Evolutionary conservation across 2,113 vertebrate genomes (phyloP).

Genomic region (Nanger granti): DNA sequence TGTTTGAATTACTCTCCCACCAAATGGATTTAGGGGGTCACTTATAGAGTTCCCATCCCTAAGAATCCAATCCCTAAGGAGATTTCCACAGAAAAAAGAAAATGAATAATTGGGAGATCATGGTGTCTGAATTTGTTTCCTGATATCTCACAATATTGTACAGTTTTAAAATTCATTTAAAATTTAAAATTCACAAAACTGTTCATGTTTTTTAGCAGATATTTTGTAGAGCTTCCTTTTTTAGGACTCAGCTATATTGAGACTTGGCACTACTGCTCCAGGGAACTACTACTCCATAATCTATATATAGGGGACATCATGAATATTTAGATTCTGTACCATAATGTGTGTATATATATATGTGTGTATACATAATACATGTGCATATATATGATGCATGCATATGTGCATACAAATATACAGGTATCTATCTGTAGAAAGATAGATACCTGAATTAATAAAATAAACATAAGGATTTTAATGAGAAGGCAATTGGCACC

Average conservation of each 20-base stretch:
- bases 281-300: background rate
- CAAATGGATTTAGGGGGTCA: background rate
- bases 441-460: background rate
- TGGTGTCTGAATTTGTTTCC: background rate
- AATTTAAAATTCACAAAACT: background rate
- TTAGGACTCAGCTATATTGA: background rate
- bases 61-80: background rate
- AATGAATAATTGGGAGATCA: background rate
- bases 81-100: slow-evolving; percentile 4
- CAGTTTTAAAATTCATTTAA: background rate
- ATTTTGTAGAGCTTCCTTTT: background rate
- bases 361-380: background rate
- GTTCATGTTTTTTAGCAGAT: background rate
- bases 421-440: background rate
- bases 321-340: background rate
- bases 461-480: background rate
- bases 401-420: background rate
- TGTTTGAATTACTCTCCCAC: background rate
- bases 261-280: background rate
- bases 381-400: background rate
- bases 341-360: background rate
- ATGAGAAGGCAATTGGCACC: background rate
- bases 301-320: background rate
- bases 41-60: background rate
- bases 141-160: background rate